Conservation (phyloP, 2,113 vertebrate genomes). For the Axis porcinus region DNA sequence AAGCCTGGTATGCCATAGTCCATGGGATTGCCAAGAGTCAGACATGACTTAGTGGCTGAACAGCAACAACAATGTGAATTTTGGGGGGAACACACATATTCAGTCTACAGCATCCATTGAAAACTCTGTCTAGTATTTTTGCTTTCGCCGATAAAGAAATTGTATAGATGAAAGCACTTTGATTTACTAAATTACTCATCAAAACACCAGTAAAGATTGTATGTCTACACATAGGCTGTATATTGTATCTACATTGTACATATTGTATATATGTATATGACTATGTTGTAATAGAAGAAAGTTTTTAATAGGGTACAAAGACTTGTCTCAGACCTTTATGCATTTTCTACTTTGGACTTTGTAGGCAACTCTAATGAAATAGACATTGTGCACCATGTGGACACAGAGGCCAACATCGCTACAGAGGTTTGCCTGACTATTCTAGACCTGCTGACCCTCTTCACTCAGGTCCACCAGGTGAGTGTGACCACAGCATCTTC, state of each 20-base stretch:
- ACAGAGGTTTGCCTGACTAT: conserved; percentile 95
- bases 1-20: neutral
- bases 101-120: neutral
- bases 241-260: neutral
- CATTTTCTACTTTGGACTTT: neutral
- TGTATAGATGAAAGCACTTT: conserved; percentile 7
- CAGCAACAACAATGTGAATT: neutral
- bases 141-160: neutral
- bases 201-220: neutral
- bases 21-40: neutral
- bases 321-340: neutral
- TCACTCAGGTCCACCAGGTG: conserved; percentile 94
- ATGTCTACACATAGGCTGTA: neutral
- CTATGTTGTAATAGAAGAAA: neutral
- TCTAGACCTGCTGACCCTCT: conserved; percentile 93
- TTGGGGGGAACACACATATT: neutral
- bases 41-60: neutral
- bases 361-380: conserved; percentile 88
- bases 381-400: conserved; percentile 90
- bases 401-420: conserved; percentile 94
- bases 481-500: neutral
- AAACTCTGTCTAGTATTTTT: neutral
- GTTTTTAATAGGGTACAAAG: neutral
- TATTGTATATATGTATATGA: neutral
- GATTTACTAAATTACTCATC: conserved; percentile 5